Percentiles rank a stretch among this genome's conserved stretches.
Conservation (phyloP, 2,113 vertebrate species). For the Isichthys henryi region DNA sequence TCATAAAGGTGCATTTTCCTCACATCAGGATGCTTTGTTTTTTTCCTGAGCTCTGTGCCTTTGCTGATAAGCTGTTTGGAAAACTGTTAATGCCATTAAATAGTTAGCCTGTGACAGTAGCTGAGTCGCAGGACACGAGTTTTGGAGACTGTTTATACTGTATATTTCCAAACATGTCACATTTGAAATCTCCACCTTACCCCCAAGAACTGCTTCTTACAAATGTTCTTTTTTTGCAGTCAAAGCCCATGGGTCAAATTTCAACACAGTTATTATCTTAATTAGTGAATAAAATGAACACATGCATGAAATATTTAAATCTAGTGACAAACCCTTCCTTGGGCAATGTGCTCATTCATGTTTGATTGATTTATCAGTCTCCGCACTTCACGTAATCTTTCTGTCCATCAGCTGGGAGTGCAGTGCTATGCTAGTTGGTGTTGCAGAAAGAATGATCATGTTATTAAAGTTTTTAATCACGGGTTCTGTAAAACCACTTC, state of each 20-base stretch:
- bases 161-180: neutral
- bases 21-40: neutral
- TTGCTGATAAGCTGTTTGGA: neutral
- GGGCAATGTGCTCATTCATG: neutral
- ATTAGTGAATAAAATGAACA: neutral
- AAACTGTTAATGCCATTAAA: conserved; percentile 7
- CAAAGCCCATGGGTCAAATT: neutral
- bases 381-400: neutral
- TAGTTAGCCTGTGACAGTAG: neutral
- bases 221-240: neutral
- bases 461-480: neutral
- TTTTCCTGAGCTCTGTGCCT: neutral
- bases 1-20: neutral
- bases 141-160: too few relatives aligned
- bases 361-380: conserved; percentile 2
- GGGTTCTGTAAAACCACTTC: neutral
- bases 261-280: neutral
- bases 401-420: neutral
- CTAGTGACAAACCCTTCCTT: neutral
- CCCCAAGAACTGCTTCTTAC: neutral
- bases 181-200: neutral
- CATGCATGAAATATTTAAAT: neutral
- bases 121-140: neutral
- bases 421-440: neutral
- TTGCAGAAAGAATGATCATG: neutral